Evolutionary conservation across 1,140 invertebrate species (phyloP).

Genomic region (Diachasmimorpha longicaudata): DNA sequence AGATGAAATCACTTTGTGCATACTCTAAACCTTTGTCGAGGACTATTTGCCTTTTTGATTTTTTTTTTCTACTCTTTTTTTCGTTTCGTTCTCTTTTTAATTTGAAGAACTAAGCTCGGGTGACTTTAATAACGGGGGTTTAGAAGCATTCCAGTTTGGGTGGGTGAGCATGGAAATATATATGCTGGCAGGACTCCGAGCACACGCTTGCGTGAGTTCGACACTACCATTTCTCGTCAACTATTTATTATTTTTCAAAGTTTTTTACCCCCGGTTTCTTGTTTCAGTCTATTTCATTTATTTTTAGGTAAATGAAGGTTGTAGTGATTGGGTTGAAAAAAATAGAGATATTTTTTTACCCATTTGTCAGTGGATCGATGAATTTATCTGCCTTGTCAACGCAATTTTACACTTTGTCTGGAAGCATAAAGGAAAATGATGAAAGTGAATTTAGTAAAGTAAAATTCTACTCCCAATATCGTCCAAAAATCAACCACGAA

Average conservation of each 20-base stretch:
- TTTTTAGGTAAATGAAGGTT: neutral
- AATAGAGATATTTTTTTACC: neutral
- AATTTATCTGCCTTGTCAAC: neutral
- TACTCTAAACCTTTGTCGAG: neutral
- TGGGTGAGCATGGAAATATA: neutral
- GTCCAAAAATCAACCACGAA: neutral
- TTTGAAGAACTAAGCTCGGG: neutral
- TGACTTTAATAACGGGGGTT: constrained; percentile 6
- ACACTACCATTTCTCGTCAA: neutral
- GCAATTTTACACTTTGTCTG: neutral
- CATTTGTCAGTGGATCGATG: neutral
- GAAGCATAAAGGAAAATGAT: neutral
- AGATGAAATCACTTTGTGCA: neutral
- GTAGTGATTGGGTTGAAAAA: neutral
- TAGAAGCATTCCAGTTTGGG: neutral
- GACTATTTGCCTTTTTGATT: neutral
- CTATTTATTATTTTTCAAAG: neutral
- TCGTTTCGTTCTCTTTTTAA: neutral
- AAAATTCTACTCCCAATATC: too few species aligned
- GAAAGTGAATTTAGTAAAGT: too few species aligned
- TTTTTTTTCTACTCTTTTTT: neutral
- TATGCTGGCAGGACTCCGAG: neutral
- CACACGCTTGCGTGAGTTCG: neutral
- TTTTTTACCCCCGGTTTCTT: neutral
- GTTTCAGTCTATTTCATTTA: neutral